phyloP scores from a whole-genome alignment of 2,888 invertebrate species.

The Nemoura dubitans region DNA sequence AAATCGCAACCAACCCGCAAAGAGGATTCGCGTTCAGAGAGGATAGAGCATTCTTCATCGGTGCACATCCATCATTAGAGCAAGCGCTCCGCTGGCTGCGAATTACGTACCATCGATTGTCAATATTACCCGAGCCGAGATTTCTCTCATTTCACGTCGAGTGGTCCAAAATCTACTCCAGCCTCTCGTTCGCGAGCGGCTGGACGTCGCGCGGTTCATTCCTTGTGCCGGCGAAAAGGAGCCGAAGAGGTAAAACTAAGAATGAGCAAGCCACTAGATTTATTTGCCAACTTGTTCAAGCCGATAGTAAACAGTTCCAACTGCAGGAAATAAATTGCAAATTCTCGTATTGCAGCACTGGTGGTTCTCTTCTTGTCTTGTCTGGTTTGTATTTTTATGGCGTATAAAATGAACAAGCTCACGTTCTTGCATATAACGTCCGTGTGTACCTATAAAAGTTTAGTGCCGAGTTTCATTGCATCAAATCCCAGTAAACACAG shows the following conservation, averaged over 20 bases:
- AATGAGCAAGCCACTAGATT: neutral
- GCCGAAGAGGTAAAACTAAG: neutral
- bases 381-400: constrained; percentile 7
- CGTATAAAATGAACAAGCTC: neutral
- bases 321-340: neutral
- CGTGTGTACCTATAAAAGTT: neutral
- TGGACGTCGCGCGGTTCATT: neutral
- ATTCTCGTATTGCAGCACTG: neutral
- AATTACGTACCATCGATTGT: constrained; percentile 17
- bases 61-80: constrained; percentile 14
- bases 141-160: neutral
- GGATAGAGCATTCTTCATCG: neutral
- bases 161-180: neutral
- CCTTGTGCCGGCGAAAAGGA: neutral
- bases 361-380: neutral
- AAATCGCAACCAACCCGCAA: neutral
- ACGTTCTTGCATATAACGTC: neutral
- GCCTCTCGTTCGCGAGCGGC: neutral
- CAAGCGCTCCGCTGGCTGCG: neutral
- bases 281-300: constrained; percentile 13
- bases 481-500: neutral
- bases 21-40: neutral
- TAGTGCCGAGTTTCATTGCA: neutral
- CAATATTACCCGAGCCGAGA: constrained; percentile 25
- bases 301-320: constrained; percentile 8